Percentiles rank a stretch among this genome's conserved stretches.
These are phyloP conservation scores for Synanthedon vespiformis DNA, from an alignment of 2,888 invertebrate genomes.

Conservation along the genomic window DNA sequence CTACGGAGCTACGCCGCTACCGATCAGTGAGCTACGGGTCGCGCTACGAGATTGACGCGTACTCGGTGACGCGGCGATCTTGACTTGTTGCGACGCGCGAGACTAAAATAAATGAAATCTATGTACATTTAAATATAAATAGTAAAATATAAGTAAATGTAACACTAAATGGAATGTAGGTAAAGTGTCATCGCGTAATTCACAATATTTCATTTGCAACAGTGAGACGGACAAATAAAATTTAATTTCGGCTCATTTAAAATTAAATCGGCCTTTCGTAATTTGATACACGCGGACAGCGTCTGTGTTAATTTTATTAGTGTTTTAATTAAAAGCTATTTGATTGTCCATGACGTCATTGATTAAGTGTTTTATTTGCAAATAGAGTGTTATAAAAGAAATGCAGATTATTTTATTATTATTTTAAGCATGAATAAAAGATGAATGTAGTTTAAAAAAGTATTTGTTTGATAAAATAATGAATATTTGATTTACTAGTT, in stretches of 20 bases:
- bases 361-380: too few species aligned
- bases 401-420: too few species aligned
- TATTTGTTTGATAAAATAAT: too few species aligned
- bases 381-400: too few species aligned
- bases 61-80: conserved; percentile 4
- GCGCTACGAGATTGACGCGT: conserved; percentile 31
- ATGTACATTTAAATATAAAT: too few species aligned
- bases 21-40: conserved; percentile 30
- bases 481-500: too few species aligned
- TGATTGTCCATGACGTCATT: too few species aligned
- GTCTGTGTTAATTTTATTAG: neutral
- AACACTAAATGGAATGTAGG: too few species aligned
- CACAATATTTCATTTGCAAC: neutral
- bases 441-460: too few species aligned
- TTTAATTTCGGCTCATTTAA: neutral
- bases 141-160: too few species aligned
- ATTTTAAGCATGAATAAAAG: too few species aligned
- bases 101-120: conserved; percentile 6
- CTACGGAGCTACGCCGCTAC: conserved; percentile 9
- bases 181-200: neutral
- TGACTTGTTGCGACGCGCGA: conserved; percentile 26
- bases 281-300: neutral
- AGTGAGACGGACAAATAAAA: neutral
- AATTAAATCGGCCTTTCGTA: neutral
- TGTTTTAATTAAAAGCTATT: neutral